Evolutionary conservation across 2,888 invertebrate species (phyloP), one percentile per base, ranked within the genome.

Genomic region (Aleiodes alternator): DNA sequence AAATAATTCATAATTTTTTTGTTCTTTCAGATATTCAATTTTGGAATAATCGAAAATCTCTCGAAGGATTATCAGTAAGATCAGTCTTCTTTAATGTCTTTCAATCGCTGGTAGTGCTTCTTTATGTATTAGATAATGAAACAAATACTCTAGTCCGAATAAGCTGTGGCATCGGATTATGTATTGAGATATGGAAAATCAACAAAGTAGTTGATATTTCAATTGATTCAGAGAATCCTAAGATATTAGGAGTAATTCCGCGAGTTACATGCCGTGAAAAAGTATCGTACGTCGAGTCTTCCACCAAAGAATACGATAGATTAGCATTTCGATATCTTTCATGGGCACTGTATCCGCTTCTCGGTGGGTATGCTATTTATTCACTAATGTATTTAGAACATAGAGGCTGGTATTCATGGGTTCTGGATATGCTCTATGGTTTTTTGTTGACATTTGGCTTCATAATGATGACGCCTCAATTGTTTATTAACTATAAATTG

Each of bases 401-500:
- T 90, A 98, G 96, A 89, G 98, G 99, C 82, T 99, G 99, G 99
- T 99, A 99, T 90, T 99, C 98, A 11, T 99, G 97, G 92, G 93
- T 98, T 51, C 92, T 99, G 43, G 96, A 95, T 87, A 96, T 99
- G 96, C 92, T 99, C 78, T 99, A 99, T 90, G 99, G 99, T 72
- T 99, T 98, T 90, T 92, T 99, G 75, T 92, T 99, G 76, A 99
- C 98, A 1, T 99, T 99, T 90, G 98, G 99, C 78, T 99, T 99
- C 89, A 99, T 99, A 75, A 98, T 99, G 97, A 99, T 99, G 99
- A 99, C 99, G n/a, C 99, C 99, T 6, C 99, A 99, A 90, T 91
- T 99, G 78, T 99, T 99, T 88, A 99, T 99, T 84, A 99, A 99
- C 91, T 99, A 99, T 91, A 99, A 99, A 90, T 90, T 99, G 83